Evolutionary conservation across 2,888 invertebrate genomes (phyloP), one percentile per base, ranked within the genome.

Genomic region (Drosophila kanekoi): DNA sequence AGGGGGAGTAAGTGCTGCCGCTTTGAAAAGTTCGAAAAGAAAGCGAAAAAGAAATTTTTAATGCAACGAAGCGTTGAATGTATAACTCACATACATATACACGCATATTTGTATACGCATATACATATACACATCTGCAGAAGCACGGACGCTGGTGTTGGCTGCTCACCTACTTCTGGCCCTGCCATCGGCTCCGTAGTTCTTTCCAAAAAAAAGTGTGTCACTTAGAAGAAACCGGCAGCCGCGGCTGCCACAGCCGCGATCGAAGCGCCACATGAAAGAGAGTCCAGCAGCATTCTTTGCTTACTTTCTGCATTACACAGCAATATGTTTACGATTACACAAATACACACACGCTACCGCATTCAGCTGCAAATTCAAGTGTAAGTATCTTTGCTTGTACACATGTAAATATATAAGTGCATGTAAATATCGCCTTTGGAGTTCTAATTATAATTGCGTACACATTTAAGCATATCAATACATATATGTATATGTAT

Each of bases 31-130:
- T 74, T 82, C 79, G 83, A 83, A 83, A 87, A 87, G 83, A 83
- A 83, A 83, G 87, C 83, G 83, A 83, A 83, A 83, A 83, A 83
- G 86, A 83, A 83, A 83, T 83, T 83, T 83, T 87, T 77, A 83
- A 85, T 79, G 87, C 82, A 85, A 38, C 72, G 72, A 87, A 82
- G 86, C 87, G 87, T 85, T 85, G 73, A 82, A 83, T 85, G 86
- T 62, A 85, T 79, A 87, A 61, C 65, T 52, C 61, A 76, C 49
- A 56, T 18, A 56, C 54, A 32, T 23, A 48, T 40, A 32, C 53
- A 56, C 48, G 45, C 63, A 57, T 48, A 64, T 52, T 20, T n/a
- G 44, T 28, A 56, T 43, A 47, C 9, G n/a, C n/a, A 20, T 37
- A 66, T 20, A 57, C 53, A 43, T 16, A 54, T 35, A 33, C 41